Evolutionary conservation across 2,888 invertebrate genomes (phyloP).

Genomic region (Podotricha telesiphe): DNA sequence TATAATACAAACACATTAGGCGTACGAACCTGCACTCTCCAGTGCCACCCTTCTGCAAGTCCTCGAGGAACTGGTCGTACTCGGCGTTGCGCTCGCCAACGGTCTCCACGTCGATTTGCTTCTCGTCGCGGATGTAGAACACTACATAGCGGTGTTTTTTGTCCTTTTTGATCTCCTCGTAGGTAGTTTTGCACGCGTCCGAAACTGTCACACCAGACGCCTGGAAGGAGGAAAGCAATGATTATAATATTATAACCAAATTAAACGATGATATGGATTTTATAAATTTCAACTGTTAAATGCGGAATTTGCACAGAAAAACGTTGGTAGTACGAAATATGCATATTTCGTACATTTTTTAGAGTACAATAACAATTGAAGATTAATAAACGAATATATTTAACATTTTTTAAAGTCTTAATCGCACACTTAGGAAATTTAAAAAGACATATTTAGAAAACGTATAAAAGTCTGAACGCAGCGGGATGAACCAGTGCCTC

Average conservation of each 20-base stretch:
- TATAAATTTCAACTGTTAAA: too few relatives aligned
- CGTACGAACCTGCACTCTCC: constrained; percentile 92
- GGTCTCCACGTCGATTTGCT: constrained; percentile 97
- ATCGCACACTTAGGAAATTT: too few relatives aligned
- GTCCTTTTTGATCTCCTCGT: constrained; percentile 98
- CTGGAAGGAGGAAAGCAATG: constrained; percentile 65
- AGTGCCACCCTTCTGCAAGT: constrained; percentile 94
- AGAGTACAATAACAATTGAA: too few relatives aligned
- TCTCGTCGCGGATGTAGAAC: constrained; percentile 97
- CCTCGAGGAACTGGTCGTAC: constrained; percentile 96
- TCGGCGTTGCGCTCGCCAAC: constrained; percentile 95
- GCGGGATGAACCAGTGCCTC: too few relatives aligned
- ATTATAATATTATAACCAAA: background rate
- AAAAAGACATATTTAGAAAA: too few relatives aligned
- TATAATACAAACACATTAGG: background rate
- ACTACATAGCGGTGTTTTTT: constrained; percentile 98
- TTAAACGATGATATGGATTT: too few relatives aligned
- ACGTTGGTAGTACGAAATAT: too few relatives aligned
- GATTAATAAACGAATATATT: too few relatives aligned
- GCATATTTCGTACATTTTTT: too few relatives aligned
- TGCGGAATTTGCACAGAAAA: too few relatives aligned
- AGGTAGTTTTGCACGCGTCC: constrained; percentile 96
- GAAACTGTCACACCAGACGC: constrained; percentile 98
- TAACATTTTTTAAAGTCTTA: too few relatives aligned
- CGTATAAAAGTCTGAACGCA: too few relatives aligned